These are phyloP conservation scores for Molothrus ater DNA, from an alignment of 2,797 vertebrate genomes.

Conservation along the genomic window DNA sequence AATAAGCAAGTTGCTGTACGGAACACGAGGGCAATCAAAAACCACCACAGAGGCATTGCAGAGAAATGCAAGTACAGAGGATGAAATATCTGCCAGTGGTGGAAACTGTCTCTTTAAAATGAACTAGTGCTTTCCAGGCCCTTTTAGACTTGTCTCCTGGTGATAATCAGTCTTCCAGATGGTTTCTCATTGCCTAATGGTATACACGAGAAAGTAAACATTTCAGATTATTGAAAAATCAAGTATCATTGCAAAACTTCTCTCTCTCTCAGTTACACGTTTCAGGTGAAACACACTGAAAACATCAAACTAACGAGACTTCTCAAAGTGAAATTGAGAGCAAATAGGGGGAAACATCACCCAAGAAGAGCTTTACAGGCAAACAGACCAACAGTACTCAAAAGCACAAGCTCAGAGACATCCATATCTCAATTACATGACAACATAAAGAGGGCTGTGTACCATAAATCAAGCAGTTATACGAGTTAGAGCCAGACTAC, in stretches of 20 bases:
- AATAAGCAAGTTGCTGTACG: slow-evolving; percentile 58
- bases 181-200: slow-evolving; percentile 60
- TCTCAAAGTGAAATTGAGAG: slow-evolving; percentile 45
- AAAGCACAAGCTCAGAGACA: slow-evolving; percentile 51
- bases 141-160: slow-evolving; percentile 59
- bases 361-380: slow-evolving; percentile 30
- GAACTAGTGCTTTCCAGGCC: slow-evolving; percentile 48
- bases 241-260: slow-evolving; percentile 32
- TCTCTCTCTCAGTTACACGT: slow-evolving; percentile 16
- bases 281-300: slow-evolving; percentile 38
- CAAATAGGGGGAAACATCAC: slow-evolving; percentile 22
- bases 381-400: slow-evolving; percentile 50
- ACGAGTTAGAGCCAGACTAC: not conserved
- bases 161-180: slow-evolving; percentile 63
- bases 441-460: slow-evolving; percentile 40
- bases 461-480: slow-evolving; percentile 36
- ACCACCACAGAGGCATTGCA: slow-evolving; percentile 49
- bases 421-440: slow-evolving; percentile 51
- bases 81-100: slow-evolving; percentile 58
- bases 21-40: slow-evolving; percentile 62
- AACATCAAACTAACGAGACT: slow-evolving; percentile 32
- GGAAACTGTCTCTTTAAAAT: slow-evolving; percentile 49
- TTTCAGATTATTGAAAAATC: slow-evolving; percentile 61
- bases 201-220: slow-evolving; percentile 46
- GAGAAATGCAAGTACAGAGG: slow-evolving; percentile 40